A percentile compares a stretch with the other conserved stretches of the same genome.
Evolutionary conservation across 92 coral and sea anemone genomes (phyloP).

Genomic region (Porites rus): DNA sequence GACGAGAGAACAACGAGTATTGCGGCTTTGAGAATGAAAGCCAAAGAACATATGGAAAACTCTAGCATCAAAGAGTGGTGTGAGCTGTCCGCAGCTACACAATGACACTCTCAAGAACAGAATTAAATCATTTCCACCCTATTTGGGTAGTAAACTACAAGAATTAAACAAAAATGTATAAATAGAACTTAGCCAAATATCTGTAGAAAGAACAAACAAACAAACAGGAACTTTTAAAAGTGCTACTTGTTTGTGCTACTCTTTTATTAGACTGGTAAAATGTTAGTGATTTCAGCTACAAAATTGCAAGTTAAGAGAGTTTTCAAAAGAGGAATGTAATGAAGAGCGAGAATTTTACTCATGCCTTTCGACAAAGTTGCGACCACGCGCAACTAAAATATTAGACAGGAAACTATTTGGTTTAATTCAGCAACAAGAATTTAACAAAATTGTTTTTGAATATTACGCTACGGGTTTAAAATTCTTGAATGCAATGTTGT

Average conservation of each 20-base stretch:
- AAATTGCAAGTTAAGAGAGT: neutral
- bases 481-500: neutral
- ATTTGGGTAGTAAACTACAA: neutral
- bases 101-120: neutral
- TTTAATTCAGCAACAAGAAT: neutral
- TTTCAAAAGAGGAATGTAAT: neutral
- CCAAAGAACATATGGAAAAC: constrained; percentile 83
- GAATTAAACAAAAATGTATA: neutral
- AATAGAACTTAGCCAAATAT: neutral
- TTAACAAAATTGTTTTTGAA: neutral
- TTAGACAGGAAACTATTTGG: neutral
- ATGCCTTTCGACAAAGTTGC: constrained; percentile 22
- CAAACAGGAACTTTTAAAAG: neutral
- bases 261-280: neutral
- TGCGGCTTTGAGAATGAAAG: constrained; percentile 75
- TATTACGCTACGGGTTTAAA: neutral
- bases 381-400: neutral
- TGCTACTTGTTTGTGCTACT: neutral
- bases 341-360: neutral
- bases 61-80: constrained; percentile 40
- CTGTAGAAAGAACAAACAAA: neutral
- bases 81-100: constrained; percentile 41
- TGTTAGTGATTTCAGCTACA: neutral
- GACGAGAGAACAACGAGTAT: constrained; percentile 85
- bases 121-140: neutral